Conservation (phyloP, 1,140 invertebrate genomes). For the Drosophila malerkotliana region DNA sequence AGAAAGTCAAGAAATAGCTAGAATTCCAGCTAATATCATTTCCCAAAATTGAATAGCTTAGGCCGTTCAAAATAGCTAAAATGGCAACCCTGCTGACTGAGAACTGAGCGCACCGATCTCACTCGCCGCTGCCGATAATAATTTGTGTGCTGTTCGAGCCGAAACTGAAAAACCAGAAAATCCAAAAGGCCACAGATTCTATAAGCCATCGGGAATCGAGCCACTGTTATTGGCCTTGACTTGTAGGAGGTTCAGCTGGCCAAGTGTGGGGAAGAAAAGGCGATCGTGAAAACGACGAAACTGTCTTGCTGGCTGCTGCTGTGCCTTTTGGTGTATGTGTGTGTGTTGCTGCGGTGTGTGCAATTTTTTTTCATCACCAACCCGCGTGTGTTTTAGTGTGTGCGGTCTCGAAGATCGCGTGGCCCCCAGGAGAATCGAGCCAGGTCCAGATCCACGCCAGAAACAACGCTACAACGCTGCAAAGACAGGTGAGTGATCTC, state of each 20-base stretch:
- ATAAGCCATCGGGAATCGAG: conserved; percentile 11
- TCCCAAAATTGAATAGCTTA: too few species aligned
- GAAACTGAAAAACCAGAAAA: background rate
- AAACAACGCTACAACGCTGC: background rate
- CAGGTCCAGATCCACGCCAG: conserved; percentile 1
- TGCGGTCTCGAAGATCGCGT: conserved; percentile 15
- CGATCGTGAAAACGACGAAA: conserved; percentile 23
- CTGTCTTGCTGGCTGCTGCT: conserved; percentile 40
- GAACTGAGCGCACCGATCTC: background rate
- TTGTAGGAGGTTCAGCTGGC: conserved; percentile 45
- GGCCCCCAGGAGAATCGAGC: conserved; percentile 1
- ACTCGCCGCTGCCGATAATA: background rate
- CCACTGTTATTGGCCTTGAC: conserved; percentile 42
- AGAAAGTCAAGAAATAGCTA: too few species aligned
- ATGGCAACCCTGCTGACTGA: background rate
- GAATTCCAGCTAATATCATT: too few species aligned
- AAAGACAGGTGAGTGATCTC: conserved; percentile 42
- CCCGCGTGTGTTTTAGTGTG: conserved; percentile 46
- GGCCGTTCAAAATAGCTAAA: background rate
- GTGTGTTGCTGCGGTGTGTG: conserved; percentile 50
- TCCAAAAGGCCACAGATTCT: conserved; percentile 4
- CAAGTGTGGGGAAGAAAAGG: conserved; percentile 12
- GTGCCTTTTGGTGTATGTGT: conserved; percentile 9
- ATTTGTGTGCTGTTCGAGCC: background rate
- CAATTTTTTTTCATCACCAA: conserved; percentile 63